Conservation (phyloP, 1,140 invertebrate species). For the Zaprionus tsacasi region DNA sequence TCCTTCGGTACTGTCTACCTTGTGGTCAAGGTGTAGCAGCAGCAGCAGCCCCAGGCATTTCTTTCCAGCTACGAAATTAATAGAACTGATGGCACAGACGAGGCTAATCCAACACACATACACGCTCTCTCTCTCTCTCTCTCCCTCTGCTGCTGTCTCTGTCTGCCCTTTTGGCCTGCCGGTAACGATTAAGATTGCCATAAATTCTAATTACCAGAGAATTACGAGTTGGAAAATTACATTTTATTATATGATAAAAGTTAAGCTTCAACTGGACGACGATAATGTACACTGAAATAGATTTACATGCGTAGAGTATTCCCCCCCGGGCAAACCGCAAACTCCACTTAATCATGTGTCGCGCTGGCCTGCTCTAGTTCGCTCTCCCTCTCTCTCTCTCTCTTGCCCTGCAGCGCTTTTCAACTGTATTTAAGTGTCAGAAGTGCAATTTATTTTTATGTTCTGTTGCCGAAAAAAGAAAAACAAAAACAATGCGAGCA, state of each 20-base stretch:
- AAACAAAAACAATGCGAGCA: constrained; percentile 64
- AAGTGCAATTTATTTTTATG: constrained; percentile 83
- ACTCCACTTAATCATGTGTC: constrained; percentile 81
- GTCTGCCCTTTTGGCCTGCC: constrained; percentile 43
- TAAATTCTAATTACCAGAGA: constrained; percentile 83
- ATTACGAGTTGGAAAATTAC: constrained; percentile 83
- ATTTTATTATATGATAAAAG: constrained; percentile 83
- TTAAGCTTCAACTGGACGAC: constrained; percentile 82
- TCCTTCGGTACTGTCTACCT: neutral
- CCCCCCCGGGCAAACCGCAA: constrained; percentile 62
- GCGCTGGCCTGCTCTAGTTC: constrained; percentile 26
- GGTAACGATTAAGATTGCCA: constrained; percentile 77
- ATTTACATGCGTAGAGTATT: constrained; percentile 76
- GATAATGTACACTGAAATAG: constrained; percentile 82
- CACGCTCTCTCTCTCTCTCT: neutral
- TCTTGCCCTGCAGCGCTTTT: constrained; percentile 41
- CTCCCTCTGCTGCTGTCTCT: neutral
- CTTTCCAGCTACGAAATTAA: constrained; percentile 41
- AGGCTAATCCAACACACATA: constrained; percentile 8
- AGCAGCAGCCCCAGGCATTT: constrained; percentile 8
- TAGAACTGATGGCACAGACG: constrained; percentile 46
- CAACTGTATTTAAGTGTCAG: constrained; percentile 79
- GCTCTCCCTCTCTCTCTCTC: neutral
- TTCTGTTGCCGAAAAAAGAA: constrained; percentile 69
- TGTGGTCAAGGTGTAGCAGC: constrained; percentile 26